Base-by-base conservation (phyloP, 2,113 vertebrate genomes). In the Trochalopteron elliotii region DNA sequence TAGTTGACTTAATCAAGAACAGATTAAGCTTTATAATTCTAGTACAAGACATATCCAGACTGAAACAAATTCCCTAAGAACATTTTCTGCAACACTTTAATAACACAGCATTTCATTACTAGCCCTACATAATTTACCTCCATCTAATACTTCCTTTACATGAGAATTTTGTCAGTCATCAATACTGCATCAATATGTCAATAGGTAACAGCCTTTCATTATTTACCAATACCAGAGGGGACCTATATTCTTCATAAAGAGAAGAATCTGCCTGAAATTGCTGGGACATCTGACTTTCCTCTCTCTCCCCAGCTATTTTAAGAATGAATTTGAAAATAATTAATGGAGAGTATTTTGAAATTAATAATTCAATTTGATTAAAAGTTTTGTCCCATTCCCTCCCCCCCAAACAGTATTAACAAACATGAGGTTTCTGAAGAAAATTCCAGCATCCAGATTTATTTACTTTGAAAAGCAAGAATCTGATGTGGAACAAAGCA, bases 1-100 rank as follows among this genome's bases (percentile, higher is more conserved):
- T 90, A 81, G 68, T 53, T 90, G 82, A 94, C 93, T 97, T 89
- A 93, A 95, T 95, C 91, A 97, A 97, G 71, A 97, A 93, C 76
- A 97, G 92, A 88, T 96, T 94, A 91, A 89, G 92, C 95, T 89
- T 96, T 96, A 61, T 94, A 91, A 80, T 56, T 93, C 40, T 65
- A 90, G 57, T 81, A 79, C 30, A 95, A 97, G 91, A 87, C 37
- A 84, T 92, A 94, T 28, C 50, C 90, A 96, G 81, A 93, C 89
- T 95, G 93, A 84, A 95, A 89, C 19, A 49, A 92, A 55, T 93
- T 81, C 78, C 4, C 3, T 18, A 83, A 71, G 77, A 91, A 72
- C 55, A 92, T 86, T 96, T 96, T 91, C 72, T 81, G 45, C 16
- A 75, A 42, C 2, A 2, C 9, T 60, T 91, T 31, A 74, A 39